Evolutionary conservation across 92 coral and sea anemone species (phyloP), one percentile per base, ranked within the genome.

Genomic region (Montipora capitata): DNA sequence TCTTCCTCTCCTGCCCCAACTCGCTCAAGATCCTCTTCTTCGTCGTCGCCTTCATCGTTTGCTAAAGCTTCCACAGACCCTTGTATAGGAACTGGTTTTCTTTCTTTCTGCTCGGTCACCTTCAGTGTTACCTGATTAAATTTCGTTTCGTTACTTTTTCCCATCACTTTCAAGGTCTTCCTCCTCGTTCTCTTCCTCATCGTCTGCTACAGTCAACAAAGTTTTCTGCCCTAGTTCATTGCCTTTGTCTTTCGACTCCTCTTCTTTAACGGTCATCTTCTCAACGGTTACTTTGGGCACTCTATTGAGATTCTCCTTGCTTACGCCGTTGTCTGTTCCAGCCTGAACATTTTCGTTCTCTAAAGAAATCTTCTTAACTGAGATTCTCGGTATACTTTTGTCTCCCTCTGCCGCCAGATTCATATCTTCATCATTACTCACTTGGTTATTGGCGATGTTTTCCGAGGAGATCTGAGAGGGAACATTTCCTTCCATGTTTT

Each of bases 131-230:
- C n/a, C 38, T 14, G 67, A 62, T 4, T 17, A 15, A 14, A 0
- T 16, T 62, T 62, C 4, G 0, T 63, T 7, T 20, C 18, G 35
- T 0, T 17, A 1, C 13, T 61, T 42, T 42, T 17, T 16, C 10
- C 13, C 82, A 4, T 62, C 82, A 3, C 63, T 64, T 40, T 59
- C 74, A 69, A 69, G 74, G 42, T 40, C 74, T 11, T 15, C 58
- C 38, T 72, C 77, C 49, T 72, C 77, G 2, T 27, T 27, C 39
- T n/a, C 12, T 6, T 72, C 77, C 4, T 5, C 17, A 3, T 43
- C 58, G 5, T 1, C 45, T 48, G 16, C 15, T 10, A 49, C 77
- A 15, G 42, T 44, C 59, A 45, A 27, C 35, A 27, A 27, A 27
- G 35, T 27, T 27, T 27, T 44, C 41, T 45, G 15, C 0, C 2